Evolutionary conservation across 2,113 vertebrate species (phyloP).

Genomic region (Nycticryphes semicollaris): DNA sequence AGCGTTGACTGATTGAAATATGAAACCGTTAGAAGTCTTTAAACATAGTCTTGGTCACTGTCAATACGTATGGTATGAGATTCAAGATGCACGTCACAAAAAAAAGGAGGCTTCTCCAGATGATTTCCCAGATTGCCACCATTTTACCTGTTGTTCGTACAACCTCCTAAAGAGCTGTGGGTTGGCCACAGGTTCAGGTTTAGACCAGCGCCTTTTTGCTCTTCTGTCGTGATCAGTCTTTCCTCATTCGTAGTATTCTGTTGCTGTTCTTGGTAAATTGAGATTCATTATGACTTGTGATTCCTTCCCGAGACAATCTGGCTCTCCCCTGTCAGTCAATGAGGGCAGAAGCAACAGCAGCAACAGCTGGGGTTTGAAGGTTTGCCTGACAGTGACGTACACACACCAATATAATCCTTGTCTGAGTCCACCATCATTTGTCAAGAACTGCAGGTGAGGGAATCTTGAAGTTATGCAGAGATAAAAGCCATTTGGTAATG

Average conservation of each 20-base stretch:
- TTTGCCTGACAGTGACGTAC: not conserved
- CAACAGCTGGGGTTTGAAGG: not conserved
- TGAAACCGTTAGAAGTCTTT: not conserved
- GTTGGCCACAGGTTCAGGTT: not conserved
- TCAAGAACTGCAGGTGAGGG: not conserved
- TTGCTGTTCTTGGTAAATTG: not conserved
- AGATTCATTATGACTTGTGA: not conserved
- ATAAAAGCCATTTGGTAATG: constrained; percentile 14
- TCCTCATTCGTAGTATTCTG: not conserved
- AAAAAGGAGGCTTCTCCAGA: not conserved
- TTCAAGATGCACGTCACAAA: not conserved
- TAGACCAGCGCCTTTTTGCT: not conserved
- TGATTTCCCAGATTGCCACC: not conserved
- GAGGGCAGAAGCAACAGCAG: constrained; percentile 10
- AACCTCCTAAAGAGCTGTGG: not conserved
- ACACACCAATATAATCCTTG: not conserved
- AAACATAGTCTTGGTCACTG: not conserved
- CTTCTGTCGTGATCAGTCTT: not conserved
- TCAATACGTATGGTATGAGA: not conserved
- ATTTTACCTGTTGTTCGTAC: constrained; percentile 27
- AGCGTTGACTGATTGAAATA: not conserved
- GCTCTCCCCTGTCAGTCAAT: not conserved
- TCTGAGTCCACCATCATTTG: not conserved
- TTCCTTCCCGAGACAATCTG: not conserved
- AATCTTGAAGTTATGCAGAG: not conserved